Evolutionary conservation across 2,113 vertebrate genomes (phyloP).

Genomic region (Hucho hucho): DNA sequence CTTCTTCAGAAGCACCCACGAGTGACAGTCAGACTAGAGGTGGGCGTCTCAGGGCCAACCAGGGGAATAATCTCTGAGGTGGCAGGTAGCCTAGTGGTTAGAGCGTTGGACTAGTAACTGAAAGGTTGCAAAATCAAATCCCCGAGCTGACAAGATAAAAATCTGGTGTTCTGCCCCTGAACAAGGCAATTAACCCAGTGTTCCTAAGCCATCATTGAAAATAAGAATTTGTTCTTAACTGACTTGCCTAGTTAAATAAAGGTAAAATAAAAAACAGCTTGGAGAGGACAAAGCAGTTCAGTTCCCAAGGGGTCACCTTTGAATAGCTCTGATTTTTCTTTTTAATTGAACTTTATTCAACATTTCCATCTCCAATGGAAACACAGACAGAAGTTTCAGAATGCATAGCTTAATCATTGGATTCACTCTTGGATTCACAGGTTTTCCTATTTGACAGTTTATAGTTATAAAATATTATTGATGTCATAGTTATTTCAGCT

Average conservation of each 20-base stretch:
- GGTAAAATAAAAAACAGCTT: too few relatives aligned
- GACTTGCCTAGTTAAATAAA: too few relatives aligned
- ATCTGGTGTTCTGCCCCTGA: too few relatives aligned
- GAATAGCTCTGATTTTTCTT: background rate
- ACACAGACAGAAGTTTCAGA: background rate
- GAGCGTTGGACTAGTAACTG: too few relatives aligned
- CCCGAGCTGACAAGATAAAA: too few relatives aligned
- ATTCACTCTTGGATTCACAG: background rate
- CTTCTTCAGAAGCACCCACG: slow-evolving; percentile 53
- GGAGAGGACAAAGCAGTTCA: slow-evolving; percentile 1
- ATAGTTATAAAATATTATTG: too few relatives aligned
- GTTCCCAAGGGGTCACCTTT: background rate
- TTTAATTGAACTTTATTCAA: background rate
- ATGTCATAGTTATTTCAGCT: background rate
- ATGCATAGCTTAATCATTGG: background rate
- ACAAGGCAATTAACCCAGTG: too few relatives aligned
- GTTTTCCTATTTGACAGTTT: background rate
- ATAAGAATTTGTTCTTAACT: too few relatives aligned
- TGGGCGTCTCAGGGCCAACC: slow-evolving; percentile 15
- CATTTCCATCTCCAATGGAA: background rate
- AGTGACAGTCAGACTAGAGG: slow-evolving; percentile 47
- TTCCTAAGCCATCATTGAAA: too few relatives aligned
- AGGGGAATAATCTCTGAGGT: background rate
- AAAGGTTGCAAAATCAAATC: too few relatives aligned
- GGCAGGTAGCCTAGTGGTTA: too few relatives aligned